Conservation (phyloP, 2,113 vertebrate genomes). For the Coryphaenoides rupestris region DNA sequence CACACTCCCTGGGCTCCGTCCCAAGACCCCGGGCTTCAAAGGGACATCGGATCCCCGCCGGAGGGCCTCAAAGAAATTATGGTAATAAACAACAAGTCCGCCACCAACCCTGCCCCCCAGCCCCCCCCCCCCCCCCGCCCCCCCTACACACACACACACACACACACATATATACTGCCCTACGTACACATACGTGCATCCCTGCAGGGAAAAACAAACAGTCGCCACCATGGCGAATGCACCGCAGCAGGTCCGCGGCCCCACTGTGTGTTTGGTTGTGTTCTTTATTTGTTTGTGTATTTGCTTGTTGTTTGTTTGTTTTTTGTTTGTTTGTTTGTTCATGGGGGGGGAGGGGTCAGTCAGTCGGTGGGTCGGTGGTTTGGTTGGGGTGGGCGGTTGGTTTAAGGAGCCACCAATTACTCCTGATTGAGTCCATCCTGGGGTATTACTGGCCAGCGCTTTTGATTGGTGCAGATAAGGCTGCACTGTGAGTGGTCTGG, state of each 20-base stretch:
- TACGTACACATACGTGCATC: constrained; percentile 19
- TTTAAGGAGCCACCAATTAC: constrained; percentile 59
- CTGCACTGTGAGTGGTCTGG: constrained; percentile 42
- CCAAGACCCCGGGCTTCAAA: constrained; percentile 68
- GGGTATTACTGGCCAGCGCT: constrained; percentile 48
- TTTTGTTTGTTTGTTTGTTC: constrained; percentile 65
- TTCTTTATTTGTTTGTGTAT: too few relatives aligned
- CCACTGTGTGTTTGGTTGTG: too few relatives aligned
- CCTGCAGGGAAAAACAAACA: constrained; percentile 57
- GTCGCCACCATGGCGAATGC: constrained; percentile 44
- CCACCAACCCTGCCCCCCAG: constrained; percentile 6
- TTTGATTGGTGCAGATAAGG: constrained; percentile 66
- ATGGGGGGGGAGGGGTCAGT: constrained; percentile 55
- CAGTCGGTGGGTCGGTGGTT: constrained; percentile 34
- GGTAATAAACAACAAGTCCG: constrained; percentile 68
- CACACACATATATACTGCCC: background rate
- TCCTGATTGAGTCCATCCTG: constrained; percentile 57
- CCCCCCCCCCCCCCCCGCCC: background rate
- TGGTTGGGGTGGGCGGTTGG: constrained; percentile 28
- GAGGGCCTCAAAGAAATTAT: constrained; percentile 70
- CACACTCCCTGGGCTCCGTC: constrained; percentile 48
- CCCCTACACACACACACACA: background rate
- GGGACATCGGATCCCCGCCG: constrained; percentile 57
- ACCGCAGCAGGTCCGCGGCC: constrained; percentile 4
- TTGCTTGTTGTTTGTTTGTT: constrained; percentile 35